Evolutionary conservation across 92 coral and sea anemone species (phyloP), one percentile per base, ranked within the genome.

Genomic region (Actinernus sp.): DNA sequence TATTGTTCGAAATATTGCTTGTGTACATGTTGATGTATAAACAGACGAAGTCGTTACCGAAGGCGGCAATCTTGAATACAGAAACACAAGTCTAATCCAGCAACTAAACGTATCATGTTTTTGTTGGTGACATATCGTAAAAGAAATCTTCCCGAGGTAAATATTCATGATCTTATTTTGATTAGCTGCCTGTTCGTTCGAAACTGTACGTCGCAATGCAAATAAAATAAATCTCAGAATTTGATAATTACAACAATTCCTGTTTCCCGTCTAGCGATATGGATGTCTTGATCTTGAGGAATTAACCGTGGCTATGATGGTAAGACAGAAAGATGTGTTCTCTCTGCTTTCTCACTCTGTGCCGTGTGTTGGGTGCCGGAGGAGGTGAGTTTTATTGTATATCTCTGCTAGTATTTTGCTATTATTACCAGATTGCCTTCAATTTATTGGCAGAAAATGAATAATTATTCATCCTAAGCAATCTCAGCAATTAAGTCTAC

Each of bases 321-420:
- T 90, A 31, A 80, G 95, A 16, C 92, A 90, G 63, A 90, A 94
- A 55, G 95, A 94, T 44, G 92, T 94, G 4, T 68, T 94, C 41
- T 81, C 95, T 2, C 70, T 91, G 11, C 80, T 94, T 11, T 91
- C 98, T 1, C 98, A 91, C 58, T 68, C 99, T 41, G 96, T 95
- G 4, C 99, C 99, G 7, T 95, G 99, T 43, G 92, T 95, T 8
- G 99, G 99, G 4, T 95, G 99, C 60, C 84, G 99, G 14, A 83
- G 93, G 64, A 95, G 99, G 99, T 91, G 65, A 58, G 54, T 2
- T 55, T 21, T 23, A 32, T 0, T 22, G 53, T 23, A 12, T 18
- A 46, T 16, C 8, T 18, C 30, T 31, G 5, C 27, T 27, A 26
- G 3, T 46, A 59, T 59, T 30, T 41, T 26, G 8, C 19, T 5